Percentiles rank a stretch among this genome's conserved stretches.
phyloP scores from a whole-genome alignment of 2,888 invertebrate genomes.

The Balanococcus diminutus region DNA sequence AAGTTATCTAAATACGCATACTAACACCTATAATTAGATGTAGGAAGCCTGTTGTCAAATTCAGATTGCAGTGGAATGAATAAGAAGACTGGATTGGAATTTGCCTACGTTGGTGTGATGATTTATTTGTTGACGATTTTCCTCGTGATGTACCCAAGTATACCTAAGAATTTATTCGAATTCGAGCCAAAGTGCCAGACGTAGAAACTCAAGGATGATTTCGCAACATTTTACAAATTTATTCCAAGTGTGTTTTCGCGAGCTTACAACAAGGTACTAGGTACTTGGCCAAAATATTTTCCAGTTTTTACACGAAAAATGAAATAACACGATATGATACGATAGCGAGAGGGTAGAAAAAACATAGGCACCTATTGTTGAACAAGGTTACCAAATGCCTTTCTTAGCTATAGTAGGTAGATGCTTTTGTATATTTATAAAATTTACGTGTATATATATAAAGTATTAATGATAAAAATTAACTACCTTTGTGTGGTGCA shows the following conservation, averaged over 20 bases:
- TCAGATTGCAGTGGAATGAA: not conserved
- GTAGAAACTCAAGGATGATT: not conserved
- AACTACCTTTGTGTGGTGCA: conserved; percentile 7
- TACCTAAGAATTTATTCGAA: not conserved
- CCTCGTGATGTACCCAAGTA: too few relatives aligned
- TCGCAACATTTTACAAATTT: not conserved
- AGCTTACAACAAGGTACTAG: not conserved
- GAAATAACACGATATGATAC: not conserved
- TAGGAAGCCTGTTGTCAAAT: not conserved
- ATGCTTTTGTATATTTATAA: not conserved
- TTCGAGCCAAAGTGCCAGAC: not conserved
- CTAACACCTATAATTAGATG: too few relatives aligned
- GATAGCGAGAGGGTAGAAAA: not conserved
- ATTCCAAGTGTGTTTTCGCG: not conserved
- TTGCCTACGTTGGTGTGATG: not conserved
- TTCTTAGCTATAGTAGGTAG: too few relatives aligned
- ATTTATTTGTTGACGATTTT: too few relatives aligned
- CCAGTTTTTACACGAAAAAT: not conserved
- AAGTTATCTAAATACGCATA: not conserved
- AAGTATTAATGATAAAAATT: conserved; percentile 27
- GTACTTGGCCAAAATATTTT: not conserved
- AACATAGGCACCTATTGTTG: not conserved
- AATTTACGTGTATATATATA: not conserved
- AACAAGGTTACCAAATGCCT: not conserved
- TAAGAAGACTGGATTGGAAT: not conserved